phyloP scores from a whole-genome alignment of 2,113 vertebrate species.

The Nannospalax galili region DNA sequence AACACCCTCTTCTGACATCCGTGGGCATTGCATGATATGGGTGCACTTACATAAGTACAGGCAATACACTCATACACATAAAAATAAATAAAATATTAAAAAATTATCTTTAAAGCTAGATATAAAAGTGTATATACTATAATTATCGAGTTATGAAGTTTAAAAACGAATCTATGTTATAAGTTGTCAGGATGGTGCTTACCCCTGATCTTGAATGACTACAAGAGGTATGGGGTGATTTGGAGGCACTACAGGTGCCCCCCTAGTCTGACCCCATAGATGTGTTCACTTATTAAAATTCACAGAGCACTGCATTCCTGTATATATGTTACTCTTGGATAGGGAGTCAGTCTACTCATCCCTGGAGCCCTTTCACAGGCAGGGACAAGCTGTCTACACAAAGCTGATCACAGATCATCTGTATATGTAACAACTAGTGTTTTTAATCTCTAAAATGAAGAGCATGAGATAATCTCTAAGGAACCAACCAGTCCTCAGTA shows the following conservation, averaged over 20 bases:
- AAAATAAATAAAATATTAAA: no score
- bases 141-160: not conserved
- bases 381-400: not conserved
- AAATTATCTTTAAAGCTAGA: not conserved
- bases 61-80: no score
- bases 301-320: not conserved
- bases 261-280: not conserved
- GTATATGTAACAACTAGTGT: not conserved
- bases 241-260: fast-evolving
- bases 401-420: constrained; percentile 10
- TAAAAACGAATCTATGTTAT: not conserved
- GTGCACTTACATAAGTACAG: no score
- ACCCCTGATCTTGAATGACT: not conserved
- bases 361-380: not conserved
- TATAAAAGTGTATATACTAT: not conserved
- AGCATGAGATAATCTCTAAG: constrained; percentile 47
- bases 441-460: constrained; percentile 59
- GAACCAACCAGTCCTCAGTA: constrained; percentile 38
- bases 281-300: not conserved
- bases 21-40: no score
- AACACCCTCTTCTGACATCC: no score
- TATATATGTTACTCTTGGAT: not conserved
- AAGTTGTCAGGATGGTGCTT: not conserved
- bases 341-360: not conserved
- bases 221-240: not conserved